These are phyloP conservation scores for Leptura quadrifasciata DNA, from an alignment of 2,888 invertebrate species.

Conservation along the genomic window DNA sequence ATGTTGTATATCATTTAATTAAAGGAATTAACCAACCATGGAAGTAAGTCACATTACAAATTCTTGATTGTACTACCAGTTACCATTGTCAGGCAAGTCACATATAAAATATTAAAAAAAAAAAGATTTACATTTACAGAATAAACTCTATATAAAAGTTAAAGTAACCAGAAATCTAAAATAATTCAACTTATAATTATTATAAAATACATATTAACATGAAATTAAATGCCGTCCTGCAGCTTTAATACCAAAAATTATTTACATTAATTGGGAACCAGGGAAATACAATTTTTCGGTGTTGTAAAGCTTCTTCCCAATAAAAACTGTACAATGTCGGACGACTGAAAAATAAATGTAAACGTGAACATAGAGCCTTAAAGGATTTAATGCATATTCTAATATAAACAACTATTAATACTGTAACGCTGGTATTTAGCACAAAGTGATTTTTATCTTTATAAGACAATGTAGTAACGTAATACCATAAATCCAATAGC, in stretches of 20 bases:
- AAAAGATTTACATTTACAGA: conserved; percentile 49
- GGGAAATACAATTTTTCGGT: conserved; percentile 32
- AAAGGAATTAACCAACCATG: conserved; percentile 56
- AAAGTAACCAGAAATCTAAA: conserved; percentile 29
- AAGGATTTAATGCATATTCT: conserved; percentile 34
- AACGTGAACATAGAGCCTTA: not conserved
- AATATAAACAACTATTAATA: conserved; percentile 30
- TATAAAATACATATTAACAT: conserved; percentile 41
- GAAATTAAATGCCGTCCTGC: conserved; percentile 60
- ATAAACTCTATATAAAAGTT: conserved; percentile 46
- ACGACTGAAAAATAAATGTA: conserved; percentile 48
- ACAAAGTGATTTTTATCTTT: not conserved
- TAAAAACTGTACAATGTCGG: conserved; percentile 39
- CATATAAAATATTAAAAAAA: conserved; percentile 56
- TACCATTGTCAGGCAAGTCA: conserved; percentile 56
- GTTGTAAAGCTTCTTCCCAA: conserved; percentile 37
- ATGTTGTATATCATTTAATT: conserved; percentile 61
- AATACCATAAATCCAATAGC: conserved; percentile 24
- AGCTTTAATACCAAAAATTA: conserved; percentile 54
- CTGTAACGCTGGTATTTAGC: not conserved
- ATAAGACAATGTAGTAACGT: not conserved
- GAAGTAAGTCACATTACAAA: conserved; percentile 57
- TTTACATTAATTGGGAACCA: conserved; percentile 40
- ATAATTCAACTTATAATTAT: conserved; percentile 40
- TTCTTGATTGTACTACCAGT: conserved; percentile 61